Base-by-base conservation (phyloP, 2,797 vertebrate species). In the Pachyuromys duprasi region DNA sequence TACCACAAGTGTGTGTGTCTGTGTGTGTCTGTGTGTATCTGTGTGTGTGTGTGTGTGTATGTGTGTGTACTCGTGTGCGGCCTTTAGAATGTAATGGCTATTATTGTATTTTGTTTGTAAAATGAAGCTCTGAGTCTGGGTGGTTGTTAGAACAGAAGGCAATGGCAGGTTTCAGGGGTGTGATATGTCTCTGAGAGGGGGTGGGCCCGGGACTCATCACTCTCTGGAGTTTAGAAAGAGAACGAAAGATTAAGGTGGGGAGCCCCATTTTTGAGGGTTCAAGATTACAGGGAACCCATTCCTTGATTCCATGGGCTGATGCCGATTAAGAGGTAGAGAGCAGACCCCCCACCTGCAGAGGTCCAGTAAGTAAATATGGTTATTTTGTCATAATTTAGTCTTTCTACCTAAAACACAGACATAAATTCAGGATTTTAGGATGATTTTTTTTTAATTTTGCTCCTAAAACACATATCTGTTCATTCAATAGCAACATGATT, bases 91-190 rank as follows among this genome's bases (percentile, higher is more conserved):
- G 45, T 14, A 12, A 5, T 70, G 1, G 87, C 28, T 45, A 17
- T 93, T 92, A 76, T 28, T 86, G 26, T 42, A 69, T 87, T 93
- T 95, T 45, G 33, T 76, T 96, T 94, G 3, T 13, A 84, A 49
- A 84, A 90, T 57, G 57, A 92, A 83, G 15, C 3, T 65, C 55
- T 2, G 17, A 36, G 0, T 63, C 82, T 31, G 70, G 55, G 49
- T 24, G 62, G 12, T 70, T 90, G 14, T 70, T 92, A 82, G 90
- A 69, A 42, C 75, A 42, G 22, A 92, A 88, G 75, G 88, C 5
- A 3, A 2, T 55, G 28, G 18, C 39, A 11, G 17, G 17, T 49
- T 42, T 93, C 26, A 75, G 55, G 17, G 28, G 2, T 90, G 49
- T 93, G 20, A 55, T 53, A 49, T 60, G 39, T 70, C 39, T 57